Percentiles rank a stretch among this genome's conserved stretches.
These are phyloP conservation scores for Nestor notabilis DNA, from an alignment of 2,113 vertebrate genomes.

Conservation along the genomic window DNA sequence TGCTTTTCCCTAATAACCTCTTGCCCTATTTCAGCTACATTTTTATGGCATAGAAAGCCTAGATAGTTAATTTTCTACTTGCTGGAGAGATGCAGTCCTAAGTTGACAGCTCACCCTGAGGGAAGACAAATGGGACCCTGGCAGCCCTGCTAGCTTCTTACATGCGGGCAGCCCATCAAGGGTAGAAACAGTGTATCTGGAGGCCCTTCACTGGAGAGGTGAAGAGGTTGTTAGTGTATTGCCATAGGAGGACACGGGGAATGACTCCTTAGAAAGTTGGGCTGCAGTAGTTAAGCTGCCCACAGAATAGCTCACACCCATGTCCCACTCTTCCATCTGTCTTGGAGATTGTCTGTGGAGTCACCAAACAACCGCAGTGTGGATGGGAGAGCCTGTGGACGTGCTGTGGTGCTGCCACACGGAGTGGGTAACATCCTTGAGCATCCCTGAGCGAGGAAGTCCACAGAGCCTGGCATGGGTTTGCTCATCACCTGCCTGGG, in stretches of 20 bases:
- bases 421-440: not conserved
- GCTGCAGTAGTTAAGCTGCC: not conserved
- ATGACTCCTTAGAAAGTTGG: not conserved
- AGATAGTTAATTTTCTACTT: not conserved
- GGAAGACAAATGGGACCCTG: not conserved
- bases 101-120: not conserved
- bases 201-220: not conserved
- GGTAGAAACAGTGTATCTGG: not conserved
- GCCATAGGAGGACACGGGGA: not conserved
- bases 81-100: not conserved
- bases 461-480: not conserved
- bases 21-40: not conserved
- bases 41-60: not conserved
- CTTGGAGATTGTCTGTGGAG: not conserved
- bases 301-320: accelerated
- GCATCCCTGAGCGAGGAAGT: not conserved
- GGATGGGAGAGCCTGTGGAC: not conserved
- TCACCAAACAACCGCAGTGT: accelerated
- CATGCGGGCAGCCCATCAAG: not conserved
- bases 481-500: not conserved
- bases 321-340: accelerated
- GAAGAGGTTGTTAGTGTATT: not conserved
- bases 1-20: not conserved
- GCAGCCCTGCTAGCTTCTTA: not conserved
- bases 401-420: accelerated